Percentiles rank a stretch among this genome's conserved stretches.
These are phyloP conservation scores for Phoenicopterus ruber DNA, from an alignment of 2,113 vertebrate species.

Conservation along the genomic window DNA sequence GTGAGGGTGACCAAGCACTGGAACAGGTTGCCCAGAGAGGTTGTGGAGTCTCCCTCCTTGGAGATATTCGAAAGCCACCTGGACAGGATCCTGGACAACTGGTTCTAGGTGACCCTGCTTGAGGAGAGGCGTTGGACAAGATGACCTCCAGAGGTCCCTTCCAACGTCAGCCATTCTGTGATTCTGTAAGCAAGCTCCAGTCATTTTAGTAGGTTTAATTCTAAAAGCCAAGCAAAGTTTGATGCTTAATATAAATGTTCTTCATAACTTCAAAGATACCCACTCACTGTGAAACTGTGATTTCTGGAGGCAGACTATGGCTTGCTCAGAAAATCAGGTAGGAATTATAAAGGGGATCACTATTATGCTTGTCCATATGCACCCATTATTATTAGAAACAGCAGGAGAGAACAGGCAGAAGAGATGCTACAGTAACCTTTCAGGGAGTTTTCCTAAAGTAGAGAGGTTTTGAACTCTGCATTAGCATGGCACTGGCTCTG, in stretches of 20 bases:
- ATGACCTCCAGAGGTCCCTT: not conserved
- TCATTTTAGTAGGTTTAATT: not conserved
- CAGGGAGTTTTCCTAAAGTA: not conserved
- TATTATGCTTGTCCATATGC: slow-evolving; percentile 25
- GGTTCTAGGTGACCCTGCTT: not conserved
- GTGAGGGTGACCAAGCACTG: not conserved
- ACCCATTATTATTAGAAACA: slow-evolving; percentile 38
- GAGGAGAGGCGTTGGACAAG: not conserved
- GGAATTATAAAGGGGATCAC: not conserved
- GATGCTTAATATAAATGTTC: slow-evolving; percentile 57
- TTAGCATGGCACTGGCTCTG: not conserved
- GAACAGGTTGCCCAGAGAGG: not conserved
- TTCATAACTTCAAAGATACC: slow-evolving; percentile 29
- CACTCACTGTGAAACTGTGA: slow-evolving; percentile 57
- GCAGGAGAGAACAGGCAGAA: not conserved
- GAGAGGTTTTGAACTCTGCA: not conserved
- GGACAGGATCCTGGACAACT: not conserved
- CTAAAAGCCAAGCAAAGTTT: slow-evolving; percentile 26
- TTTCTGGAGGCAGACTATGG: slow-evolving; percentile 55
- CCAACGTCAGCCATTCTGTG: not conserved
- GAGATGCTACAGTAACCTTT: not conserved
- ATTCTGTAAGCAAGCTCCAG: not conserved
- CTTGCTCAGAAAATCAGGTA: slow-evolving; percentile 42
- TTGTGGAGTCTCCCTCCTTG: not conserved
- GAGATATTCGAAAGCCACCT: not conserved